Evolutionary conservation across 2,113 vertebrate genomes (phyloP).

Genomic region (Meleagris gallopavo): DNA sequence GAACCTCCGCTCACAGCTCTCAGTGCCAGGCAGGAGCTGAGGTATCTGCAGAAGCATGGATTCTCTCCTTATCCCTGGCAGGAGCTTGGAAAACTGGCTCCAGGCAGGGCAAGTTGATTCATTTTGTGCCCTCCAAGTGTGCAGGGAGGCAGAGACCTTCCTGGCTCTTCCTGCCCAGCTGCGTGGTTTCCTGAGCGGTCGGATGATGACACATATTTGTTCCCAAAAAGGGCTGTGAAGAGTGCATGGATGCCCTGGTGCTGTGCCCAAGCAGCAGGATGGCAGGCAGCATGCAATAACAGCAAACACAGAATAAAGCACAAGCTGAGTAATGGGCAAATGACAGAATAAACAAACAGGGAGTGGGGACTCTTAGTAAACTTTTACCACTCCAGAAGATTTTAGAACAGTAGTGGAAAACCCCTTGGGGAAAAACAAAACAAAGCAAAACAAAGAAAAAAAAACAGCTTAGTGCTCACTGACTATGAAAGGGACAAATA

Average conservation of each 20-base stretch:
- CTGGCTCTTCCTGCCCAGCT: not conserved
- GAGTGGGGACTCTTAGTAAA: not conserved
- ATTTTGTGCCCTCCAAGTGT: not conserved
- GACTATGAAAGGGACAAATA: not conserved
- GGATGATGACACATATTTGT: accelerated
- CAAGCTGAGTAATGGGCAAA: not conserved
- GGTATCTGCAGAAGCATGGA: not conserved
- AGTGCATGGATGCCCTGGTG: not conserved
- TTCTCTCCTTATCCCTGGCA: not conserved
- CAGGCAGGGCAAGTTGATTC: not conserved
- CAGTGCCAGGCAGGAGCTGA: not conserved
- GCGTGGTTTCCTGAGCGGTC: not conserved
- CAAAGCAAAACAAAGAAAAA: not conserved
- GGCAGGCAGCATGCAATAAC: not conserved
- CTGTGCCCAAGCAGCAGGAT: not conserved
- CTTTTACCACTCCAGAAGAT: not conserved
- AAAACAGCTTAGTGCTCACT: not conserved
- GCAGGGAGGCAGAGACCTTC: not conserved
- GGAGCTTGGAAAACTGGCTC: accelerated
- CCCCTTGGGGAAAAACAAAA: not conserved
- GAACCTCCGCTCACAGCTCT: not conserved
- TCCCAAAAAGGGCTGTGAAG: not conserved
- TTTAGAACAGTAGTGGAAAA: not conserved
- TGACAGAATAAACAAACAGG: not conserved
- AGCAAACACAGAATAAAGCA: not conserved